Evolutionary conservation across 2,888 invertebrate species (phyloP).

Genomic region (Tachina fera): DNA sequence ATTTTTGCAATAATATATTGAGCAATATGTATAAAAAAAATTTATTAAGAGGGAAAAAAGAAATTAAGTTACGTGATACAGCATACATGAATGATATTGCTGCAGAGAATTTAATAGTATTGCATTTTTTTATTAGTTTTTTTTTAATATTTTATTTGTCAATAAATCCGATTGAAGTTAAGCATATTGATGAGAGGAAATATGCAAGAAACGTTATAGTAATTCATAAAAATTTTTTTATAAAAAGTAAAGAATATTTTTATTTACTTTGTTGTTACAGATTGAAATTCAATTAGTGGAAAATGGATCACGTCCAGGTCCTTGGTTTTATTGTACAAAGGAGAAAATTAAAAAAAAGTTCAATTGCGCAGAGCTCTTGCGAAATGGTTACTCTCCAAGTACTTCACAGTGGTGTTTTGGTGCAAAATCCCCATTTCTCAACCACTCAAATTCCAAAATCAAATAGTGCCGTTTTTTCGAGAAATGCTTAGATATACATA

Average conservation of each 20-base stretch:
- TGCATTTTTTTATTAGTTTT: neutral
- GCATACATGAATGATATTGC: neutral
- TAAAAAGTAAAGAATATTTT: neutral
- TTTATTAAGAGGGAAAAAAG: neutral
- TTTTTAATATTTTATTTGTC: neutral
- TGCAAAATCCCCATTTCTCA: too few relatives aligned
- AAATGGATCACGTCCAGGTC: neutral
- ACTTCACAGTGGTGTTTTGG: too few relatives aligned
- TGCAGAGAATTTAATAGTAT: slow-evolving; percentile 6
- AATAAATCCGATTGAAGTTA: slow-evolving; percentile 26
- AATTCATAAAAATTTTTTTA: slow-evolving; percentile 17
- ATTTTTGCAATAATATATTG: slow-evolving; percentile 41
- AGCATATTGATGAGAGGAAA: neutral
- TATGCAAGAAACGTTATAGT: slow-evolving; percentile 11
- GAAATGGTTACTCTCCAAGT: too few relatives aligned
- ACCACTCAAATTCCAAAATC: too few relatives aligned
- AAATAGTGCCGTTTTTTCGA: too few relatives aligned
- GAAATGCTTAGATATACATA: too few relatives aligned
- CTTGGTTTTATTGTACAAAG: too few relatives aligned
- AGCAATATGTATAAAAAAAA: neutral
- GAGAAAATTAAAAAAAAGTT: too few relatives aligned
- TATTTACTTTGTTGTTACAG: neutral
- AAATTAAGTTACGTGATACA: neutral
- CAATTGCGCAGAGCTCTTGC: too few relatives aligned
- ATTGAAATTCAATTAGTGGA: neutral